A percentile compares a stretch with the other conserved stretches of the same genome.
Conservation (phyloP, 2,113 vertebrate genomes). For the Tympanuchus pallidicinctus region DNA sequence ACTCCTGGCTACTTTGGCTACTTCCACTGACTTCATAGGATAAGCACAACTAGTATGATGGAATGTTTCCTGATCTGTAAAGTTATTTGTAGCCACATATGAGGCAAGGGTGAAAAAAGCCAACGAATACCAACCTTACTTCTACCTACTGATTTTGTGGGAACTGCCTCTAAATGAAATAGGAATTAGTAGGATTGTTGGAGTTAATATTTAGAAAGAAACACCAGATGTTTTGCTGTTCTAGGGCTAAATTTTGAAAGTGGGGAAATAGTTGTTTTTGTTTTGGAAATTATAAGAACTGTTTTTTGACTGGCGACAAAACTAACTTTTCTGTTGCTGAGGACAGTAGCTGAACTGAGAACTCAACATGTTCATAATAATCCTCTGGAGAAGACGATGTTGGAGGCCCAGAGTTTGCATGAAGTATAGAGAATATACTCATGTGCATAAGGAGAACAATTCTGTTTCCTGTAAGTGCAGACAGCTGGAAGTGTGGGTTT, state of each 20-base stretch:
- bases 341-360: background rate
- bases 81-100: background rate
- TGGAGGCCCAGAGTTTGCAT: background rate
- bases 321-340: background rate
- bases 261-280: background rate
- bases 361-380: background rate
- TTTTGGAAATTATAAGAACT: background rate
- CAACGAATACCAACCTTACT: background rate
- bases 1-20: background rate
- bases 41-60: background rate
- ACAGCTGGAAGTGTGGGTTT: background rate
- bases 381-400: background rate
- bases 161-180: background rate
- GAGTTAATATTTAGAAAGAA: background rate
- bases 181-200: background rate
- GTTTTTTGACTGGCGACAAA: background rate
- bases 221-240: background rate
- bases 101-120: background rate
- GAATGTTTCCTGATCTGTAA: background rate
- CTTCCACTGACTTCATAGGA: background rate
- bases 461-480: background rate
- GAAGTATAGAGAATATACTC: background rate
- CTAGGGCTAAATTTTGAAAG: background rate
- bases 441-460: background rate
- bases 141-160: background rate